Percentiles rank a stretch among this genome's conserved stretches.
phyloP scores from a whole-genome alignment of 2,888 invertebrate species.

The Yponomeuta sedellus region DNA sequence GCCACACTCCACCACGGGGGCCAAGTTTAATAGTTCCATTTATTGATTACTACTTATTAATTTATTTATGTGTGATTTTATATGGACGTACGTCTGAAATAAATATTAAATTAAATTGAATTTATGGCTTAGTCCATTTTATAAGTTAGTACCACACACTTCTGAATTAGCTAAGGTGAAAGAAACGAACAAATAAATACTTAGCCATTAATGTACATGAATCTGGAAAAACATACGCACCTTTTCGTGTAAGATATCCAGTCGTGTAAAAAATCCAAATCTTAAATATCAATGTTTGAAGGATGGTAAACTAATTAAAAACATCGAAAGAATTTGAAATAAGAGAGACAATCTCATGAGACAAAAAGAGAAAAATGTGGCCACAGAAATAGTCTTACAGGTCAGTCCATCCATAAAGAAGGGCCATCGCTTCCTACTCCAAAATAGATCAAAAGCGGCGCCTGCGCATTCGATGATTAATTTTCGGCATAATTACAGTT shows the following conservation, averaged over 20 bases:
- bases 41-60: no score
- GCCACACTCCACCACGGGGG: no score
- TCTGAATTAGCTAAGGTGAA: no score
- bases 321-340: not conserved
- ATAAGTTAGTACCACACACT: no score
- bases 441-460: slow-evolving; percentile 57
- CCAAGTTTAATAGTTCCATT: no score
- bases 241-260: not conserved
- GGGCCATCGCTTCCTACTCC: slow-evolving; percentile 44
- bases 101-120: no score
- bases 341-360: not conserved
- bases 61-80: no score
- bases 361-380: slow-evolving; percentile 10
- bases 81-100: no score
- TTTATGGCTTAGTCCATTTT: no score
- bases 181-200: no score
- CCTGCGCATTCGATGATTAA: slow-evolving; percentile 36
- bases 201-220: no score
- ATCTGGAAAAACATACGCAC: not conserved
- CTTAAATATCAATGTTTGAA: not conserved
- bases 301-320: not conserved
- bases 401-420: slow-evolving; percentile 18
- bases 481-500: slow-evolving; percentile 48
- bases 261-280: not conserved
- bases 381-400: not conserved